Base-by-base conservation (phyloP, 2,113 vertebrate species). In the Tupaia tana region DNA sequence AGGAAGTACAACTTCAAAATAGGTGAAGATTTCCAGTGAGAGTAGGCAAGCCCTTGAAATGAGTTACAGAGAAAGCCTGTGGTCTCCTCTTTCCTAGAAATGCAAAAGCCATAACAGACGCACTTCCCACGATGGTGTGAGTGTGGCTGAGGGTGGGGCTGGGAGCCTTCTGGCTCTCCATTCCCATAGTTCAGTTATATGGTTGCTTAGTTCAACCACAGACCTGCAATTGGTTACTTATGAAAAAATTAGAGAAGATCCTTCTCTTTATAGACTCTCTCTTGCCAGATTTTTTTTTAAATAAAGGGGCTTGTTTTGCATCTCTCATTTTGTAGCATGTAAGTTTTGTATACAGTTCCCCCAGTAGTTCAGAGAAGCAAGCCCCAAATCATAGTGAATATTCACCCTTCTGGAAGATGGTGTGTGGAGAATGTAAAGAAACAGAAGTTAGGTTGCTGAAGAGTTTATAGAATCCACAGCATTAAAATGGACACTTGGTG, bases 31-130 rank as follows among this genome's bases (percentile, higher is more conserved):
- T 95, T 86, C 92, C 82, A 95, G 92, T 24, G 83, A 95, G 94
- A 92, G 25, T 31, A 18, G 70, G 73, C 61, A 89, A 64, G 58
- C 82, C 82, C 71, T 59, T 10, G 4, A 93, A 81, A 63, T 11
- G 79, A 29, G 52, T 83, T 92, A 80, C 52, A 0, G 70, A 95
- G 95, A 96, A 97, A 43, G 78, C 91, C 59, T 81, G 89, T 89
- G 96, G 89, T 87, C 83, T 95, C 58, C 29, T 69, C 81, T 66
- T 94, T 96, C 91, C 56, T 92, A 88, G 95, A 97, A 96, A 86
- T 43, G 83, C 70, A 79, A 0, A 29, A 75, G 58, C 77, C 15
- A 0, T 67, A 75, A 29, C n/a, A 70, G 81, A 86, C 73, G 18
- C 34, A 20, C 25, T n/a, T 7, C 54, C 78, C 27, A 4, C 31